Conservation (phyloP, 1,140 invertebrate genomes). For the Aphidius gifuensis region DNA sequence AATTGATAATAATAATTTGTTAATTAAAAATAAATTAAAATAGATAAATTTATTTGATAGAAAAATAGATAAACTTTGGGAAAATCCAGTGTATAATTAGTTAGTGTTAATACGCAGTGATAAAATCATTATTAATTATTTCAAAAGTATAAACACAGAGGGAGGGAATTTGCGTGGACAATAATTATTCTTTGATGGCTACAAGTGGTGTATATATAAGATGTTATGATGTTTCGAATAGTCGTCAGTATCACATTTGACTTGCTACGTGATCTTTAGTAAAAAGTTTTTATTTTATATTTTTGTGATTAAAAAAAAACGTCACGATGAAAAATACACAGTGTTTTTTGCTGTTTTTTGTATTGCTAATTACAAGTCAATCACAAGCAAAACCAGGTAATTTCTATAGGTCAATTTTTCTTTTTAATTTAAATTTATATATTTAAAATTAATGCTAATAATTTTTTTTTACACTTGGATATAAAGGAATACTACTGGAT, state of each 20-base stretch:
- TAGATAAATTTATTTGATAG: too few relatives aligned
- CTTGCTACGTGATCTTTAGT: conserved; percentile 19
- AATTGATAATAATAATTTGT: too few relatives aligned
- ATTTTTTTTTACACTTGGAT: conserved; percentile 18
- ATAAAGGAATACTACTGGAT: conserved; percentile 7
- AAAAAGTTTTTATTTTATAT: conserved; percentile 16
- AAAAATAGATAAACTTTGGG: neutral
- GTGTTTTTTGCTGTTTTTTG: conserved; percentile 38
- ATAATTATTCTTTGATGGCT: conserved; percentile 32
- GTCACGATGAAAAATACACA: conserved; percentile 31
- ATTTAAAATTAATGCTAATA: neutral
- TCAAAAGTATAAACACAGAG: neutral
- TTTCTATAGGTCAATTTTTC: conserved; percentile 6
- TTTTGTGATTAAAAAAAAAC: conserved; percentile 3
- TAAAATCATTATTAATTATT: neutral
- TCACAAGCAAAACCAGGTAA: conserved; percentile 35
- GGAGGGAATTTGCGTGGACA: conserved; percentile 17
- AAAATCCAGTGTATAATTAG: conserved; percentile 3
- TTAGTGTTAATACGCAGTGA: neutral
- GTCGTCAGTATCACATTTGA: conserved; percentile 36
- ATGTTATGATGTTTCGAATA: conserved; percentile 35
- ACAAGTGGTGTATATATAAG: conserved; percentile 36
- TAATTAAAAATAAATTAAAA: too few relatives aligned
- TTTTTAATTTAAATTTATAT: neutral
- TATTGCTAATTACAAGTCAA: conserved; percentile 29